Base-by-base conservation (phyloP, 2,797 vertebrate genomes). In the Ateles fusciceps region DNA sequence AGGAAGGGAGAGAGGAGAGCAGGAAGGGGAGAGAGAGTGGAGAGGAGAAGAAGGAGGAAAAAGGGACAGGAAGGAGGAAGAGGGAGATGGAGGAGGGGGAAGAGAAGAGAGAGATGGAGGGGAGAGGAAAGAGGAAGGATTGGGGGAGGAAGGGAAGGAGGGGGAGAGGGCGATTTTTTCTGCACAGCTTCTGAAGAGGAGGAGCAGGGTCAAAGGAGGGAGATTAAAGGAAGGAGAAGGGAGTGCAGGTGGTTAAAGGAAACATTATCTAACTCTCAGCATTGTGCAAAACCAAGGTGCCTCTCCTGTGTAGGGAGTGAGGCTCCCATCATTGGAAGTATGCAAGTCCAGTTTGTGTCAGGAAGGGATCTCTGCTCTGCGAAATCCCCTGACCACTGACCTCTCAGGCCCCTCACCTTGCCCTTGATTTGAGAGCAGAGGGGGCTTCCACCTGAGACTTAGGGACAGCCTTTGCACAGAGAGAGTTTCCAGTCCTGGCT, bases 301-400 rank as follows among this genome's bases (percentile, higher is more conserved):
- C 48, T 28, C 1, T 28, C 71, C 64, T 22, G 0, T 1, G 3
- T 5, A 44, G 68, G 39, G 24, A 89, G n/a, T 2, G 36, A 76
- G 57, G 57, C 7, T 12, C 28, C 33, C 2, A 2, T 88, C 0
- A 0, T 68, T 5, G 4, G 74, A 17, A 48, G 52, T 13, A 1
- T 21, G 52, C 33, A 48, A 71, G 48, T 6, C 55, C 15, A 8
- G 79, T 26, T 61, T 26, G 22, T 4, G 21, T 28, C 44, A 2
- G 46, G 30, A n/a, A 79, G 80, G 44, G 46, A 0, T n/a, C 74
- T 57, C 72, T 21, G 7, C 30, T 39, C 50, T 42, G 21, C n/a
- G 87, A 78, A 61, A 72, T 22, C 76, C 33, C 19, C 33, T n/a
- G 61, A 64, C 15, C 14, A 22, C 57, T 22, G 36, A 48, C 22